These are phyloP conservation scores for Shargacucullia verbasci DNA, from an alignment of 2,888 invertebrate species.

Conservation along the genomic window DNA sequence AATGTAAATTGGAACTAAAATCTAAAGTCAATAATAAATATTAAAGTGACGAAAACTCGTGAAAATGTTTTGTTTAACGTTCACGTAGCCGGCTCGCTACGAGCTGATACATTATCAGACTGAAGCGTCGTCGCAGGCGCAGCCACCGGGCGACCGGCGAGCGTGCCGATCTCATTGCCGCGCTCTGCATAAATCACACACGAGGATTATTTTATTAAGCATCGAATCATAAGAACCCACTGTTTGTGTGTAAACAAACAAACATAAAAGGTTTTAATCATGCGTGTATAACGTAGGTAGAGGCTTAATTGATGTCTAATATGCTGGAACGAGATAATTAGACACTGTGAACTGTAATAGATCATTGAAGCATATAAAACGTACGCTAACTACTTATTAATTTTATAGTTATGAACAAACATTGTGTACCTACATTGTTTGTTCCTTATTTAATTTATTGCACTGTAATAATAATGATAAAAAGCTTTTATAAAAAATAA, in stretches of 20 bases:
- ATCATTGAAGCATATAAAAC: conserved; percentile 29
- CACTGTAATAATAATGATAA: too few relatives aligned
- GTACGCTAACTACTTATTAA: conserved; percentile 29
- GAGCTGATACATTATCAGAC: conserved; percentile 75
- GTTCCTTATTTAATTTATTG: too few relatives aligned
- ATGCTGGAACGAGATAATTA: conserved; percentile 14
- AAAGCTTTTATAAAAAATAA: too few relatives aligned
- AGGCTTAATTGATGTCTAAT: conserved; percentile 37
- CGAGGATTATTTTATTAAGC: conserved; percentile 56
- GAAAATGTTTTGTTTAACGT: conserved; percentile 59
- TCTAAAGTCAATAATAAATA: conserved; percentile 21
- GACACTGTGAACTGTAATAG: conserved; percentile 14
- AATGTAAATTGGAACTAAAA: conserved; percentile 19
- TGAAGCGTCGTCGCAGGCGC: conserved; percentile 64
- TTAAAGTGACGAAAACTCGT: conserved; percentile 54
- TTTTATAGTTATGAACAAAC: too few relatives aligned
- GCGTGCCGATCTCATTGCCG: conserved; percentile 77
- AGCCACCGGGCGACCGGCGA: conserved; percentile 56
- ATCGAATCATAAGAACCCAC: conserved; percentile 35
- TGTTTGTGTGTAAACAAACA: conserved; percentile 51
- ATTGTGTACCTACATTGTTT: too few relatives aligned
- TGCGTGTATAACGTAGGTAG: conserved; percentile 11
- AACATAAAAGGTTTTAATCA: conserved; percentile 28
- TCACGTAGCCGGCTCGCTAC: conserved; percentile 76
- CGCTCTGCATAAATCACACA: conserved; percentile 65